These are phyloP conservation scores for Leptoteleia sp. DNA, from an alignment of 1,140 invertebrate species.

Conservation along the genomic window DNA sequence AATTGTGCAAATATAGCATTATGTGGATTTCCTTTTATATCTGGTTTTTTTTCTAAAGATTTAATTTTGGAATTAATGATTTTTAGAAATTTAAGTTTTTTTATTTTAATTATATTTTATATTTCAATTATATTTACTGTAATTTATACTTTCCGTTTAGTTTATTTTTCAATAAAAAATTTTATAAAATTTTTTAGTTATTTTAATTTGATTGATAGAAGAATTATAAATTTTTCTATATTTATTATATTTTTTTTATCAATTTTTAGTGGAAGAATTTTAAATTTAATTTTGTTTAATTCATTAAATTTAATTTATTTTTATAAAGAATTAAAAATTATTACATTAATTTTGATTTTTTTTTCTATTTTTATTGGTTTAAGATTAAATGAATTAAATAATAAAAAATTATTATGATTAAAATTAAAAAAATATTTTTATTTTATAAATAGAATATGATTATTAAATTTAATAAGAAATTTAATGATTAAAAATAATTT, in stretches of 20 bases:
- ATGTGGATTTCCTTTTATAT: slow-evolving; percentile 83
- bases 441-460: no score
- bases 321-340: slow-evolving; percentile 33
- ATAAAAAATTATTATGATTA: no score
- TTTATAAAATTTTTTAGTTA: slow-evolving; percentile 82
- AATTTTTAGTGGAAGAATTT: slow-evolving; percentile 65
- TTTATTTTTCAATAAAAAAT: slow-evolving; percentile 81
- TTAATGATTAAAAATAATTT: slow-evolving; percentile 35
- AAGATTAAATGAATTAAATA: no score
- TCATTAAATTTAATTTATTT: slow-evolving; percentile 78
- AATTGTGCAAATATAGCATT: slow-evolving; percentile 56
- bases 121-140: slow-evolving; percentile 82
- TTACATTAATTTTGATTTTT: slow-evolving; percentile 39
- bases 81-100: slow-evolving; percentile 82
- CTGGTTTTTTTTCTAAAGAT: slow-evolving; percentile 82
- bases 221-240: slow-evolving; percentile 78
- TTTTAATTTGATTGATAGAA: slow-evolving; percentile 81
- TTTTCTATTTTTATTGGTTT: no score
- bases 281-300: slow-evolving; percentile 81
- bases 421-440: no score
- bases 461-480: no score
- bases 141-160: slow-evolving; percentile 79
- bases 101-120: slow-evolving; percentile 87
- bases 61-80: slow-evolving; percentile 85
- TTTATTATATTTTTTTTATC: slow-evolving; percentile 53